Evolutionary conservation across 2,888 invertebrate genomes (phyloP).

Genomic region (Callyntrura sp.): DNA sequence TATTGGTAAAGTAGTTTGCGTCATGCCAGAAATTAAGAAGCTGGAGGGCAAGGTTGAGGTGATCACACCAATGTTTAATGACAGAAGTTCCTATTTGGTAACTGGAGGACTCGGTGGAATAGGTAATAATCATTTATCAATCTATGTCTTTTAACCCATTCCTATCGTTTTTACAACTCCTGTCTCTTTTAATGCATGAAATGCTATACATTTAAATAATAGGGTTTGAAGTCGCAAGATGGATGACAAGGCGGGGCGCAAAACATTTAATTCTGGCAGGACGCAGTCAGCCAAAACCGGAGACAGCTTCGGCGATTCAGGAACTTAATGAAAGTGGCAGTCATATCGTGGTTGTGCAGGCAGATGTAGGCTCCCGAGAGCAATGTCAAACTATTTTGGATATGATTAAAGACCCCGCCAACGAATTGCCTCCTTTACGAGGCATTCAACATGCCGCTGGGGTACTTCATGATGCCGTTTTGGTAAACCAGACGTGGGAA

Average conservation of each 20-base stretch:
- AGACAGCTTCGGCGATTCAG: constrained; percentile 59
- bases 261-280: constrained; percentile 75
- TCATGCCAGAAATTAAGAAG: constrained; percentile 72
- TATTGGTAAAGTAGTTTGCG: constrained; percentile 79
- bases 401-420: constrained; percentile 48
- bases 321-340: constrained; percentile 44
- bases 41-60: constrained; percentile 50
- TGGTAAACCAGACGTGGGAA: constrained; percentile 80
- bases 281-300: constrained; percentile 68
- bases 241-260: constrained; percentile 77
- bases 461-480: constrained; percentile 71
- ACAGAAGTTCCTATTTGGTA: constrained; percentile 74
- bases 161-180: too few species aligned
- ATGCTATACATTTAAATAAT: too few species aligned
- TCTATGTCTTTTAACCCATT: too few species aligned
- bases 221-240: constrained; percentile 79
- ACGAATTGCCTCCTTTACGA: constrained; percentile 75
- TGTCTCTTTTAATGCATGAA: too few species aligned
- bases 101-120: constrained; percentile 81
- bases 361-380: constrained; percentile 73
- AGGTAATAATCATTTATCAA: too few species aligned
- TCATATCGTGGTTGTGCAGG: constrained; percentile 52
- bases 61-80: constrained; percentile 70
- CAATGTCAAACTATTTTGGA: constrained; percentile 66
- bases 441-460: constrained; percentile 81